Evolutionary conservation across 2,113 vertebrate species (phyloP).

Genomic region (Mugil cephalus): DNA sequence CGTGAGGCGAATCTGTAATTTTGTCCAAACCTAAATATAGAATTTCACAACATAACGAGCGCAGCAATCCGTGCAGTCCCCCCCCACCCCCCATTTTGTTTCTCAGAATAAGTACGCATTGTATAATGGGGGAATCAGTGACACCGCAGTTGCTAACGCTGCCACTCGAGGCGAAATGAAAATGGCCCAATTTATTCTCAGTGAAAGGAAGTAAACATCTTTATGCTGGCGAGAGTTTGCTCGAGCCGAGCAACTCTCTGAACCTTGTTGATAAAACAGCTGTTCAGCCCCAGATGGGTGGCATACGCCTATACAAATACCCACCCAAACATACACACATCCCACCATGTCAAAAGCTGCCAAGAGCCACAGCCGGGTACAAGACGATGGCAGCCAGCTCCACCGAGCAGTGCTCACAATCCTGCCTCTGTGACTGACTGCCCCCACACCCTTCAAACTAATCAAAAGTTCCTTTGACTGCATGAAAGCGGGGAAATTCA

Average conservation of each 20-base stretch:
- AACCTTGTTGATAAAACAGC: conserved; percentile 79
- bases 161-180: neutral
- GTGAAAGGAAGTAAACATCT: conserved; percentile 40
- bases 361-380: conserved; percentile 80
- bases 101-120: neutral
- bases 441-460: conserved; percentile 65
- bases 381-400: conserved; percentile 73
- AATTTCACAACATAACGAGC: conserved; percentile 10
- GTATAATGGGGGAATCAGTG: neutral
- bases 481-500: conserved; percentile 44
- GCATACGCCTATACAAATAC: conserved; percentile 65
- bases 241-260: conserved; percentile 48
- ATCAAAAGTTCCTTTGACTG: conserved; percentile 76
- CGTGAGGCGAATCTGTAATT: conserved; percentile 47
- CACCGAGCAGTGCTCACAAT: conserved; percentile 73
- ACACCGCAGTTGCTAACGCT: neutral
- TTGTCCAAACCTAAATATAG: conserved; percentile 38
- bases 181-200: conserved; percentile 13
- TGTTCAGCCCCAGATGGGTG: conserved; percentile 73
- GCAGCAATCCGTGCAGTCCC: neutral
- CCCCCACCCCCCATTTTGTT: neutral
- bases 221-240: conserved; percentile 16
- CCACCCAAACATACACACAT: conserved; percentile 58
- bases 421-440: conserved; percentile 74
- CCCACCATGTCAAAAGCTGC: conserved; percentile 69